phyloP scores from a whole-genome alignment of 2,888 invertebrate species.

The Orthosia cruda region DNA sequence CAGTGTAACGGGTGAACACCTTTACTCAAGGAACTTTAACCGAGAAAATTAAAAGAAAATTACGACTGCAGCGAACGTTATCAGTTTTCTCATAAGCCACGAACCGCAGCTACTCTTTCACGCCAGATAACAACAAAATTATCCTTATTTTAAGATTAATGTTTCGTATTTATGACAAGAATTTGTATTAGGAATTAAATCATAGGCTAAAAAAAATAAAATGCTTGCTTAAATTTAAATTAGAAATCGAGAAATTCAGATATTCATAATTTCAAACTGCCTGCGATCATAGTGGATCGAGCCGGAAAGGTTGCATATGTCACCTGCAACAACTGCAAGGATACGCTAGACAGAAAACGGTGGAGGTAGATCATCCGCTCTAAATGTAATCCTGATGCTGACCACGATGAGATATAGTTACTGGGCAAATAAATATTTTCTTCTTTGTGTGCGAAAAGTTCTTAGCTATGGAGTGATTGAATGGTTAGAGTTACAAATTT shows the following conservation, averaged over 20 bases:
- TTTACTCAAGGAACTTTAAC: slow-evolving; percentile 36
- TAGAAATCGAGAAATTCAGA: too few relatives aligned
- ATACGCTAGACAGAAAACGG: too few relatives aligned
- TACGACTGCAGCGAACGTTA: slow-evolving; percentile 50
- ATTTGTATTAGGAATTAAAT: not conserved
- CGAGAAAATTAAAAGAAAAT: slow-evolving; percentile 58
- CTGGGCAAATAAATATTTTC: too few relatives aligned
- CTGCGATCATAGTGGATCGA: too few relatives aligned
- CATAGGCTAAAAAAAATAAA: too few relatives aligned
- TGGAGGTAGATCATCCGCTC: too few relatives aligned
- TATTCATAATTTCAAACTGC: too few relatives aligned
- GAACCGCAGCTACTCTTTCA: slow-evolving; percentile 37
- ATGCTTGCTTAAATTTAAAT: too few relatives aligned
- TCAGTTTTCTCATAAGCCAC: slow-evolving; percentile 57
- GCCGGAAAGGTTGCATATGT: too few relatives aligned
- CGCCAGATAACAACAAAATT: slow-evolving; percentile 44
- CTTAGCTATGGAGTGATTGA: not conserved
- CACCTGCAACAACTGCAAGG: too few relatives aligned
- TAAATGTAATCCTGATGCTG: too few relatives aligned
- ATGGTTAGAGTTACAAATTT: not conserved
- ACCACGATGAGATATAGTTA: too few relatives aligned
- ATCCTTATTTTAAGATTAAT: slow-evolving; percentile 27
- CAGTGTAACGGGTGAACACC: slow-evolving; percentile 5
- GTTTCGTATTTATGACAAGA: slow-evolving; percentile 12
- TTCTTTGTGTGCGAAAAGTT: not conserved